Evolutionary conservation across 1,140 invertebrate genomes (phyloP), one percentile per base, ranked within the genome.

Genomic region (Listronotus oregonensis): DNA sequence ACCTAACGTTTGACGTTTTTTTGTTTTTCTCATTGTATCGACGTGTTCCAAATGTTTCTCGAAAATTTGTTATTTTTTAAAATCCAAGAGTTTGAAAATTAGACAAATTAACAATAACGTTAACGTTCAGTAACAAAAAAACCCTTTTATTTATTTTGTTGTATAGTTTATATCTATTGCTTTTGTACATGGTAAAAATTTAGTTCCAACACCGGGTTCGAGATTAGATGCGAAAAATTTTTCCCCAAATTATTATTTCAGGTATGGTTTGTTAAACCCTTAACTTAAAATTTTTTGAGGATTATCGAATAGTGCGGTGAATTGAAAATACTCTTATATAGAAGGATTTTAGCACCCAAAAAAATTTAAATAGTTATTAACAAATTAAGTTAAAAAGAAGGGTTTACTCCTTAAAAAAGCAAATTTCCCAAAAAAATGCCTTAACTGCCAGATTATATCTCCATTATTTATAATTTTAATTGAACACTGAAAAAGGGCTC

Each of bases 241-340:
- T n/a, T 70, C 68, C 68, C 67, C 65, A 70, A 70, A 70, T 67
- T 70, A 70, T 14, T 62, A 67, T 70, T 70, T 70, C 68, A 70
- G 68, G 68, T 59, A 43, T 46, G 62, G 61, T 55, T n/a, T 62
- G 47, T 64, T 58, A 52, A 64, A 64, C 17, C 52, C 63, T 65
- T 65, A 65, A 65, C 32, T 46, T 17, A 64, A 65, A 51, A 54
- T 7, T 18, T 17, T 27, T 21, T n/a, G 3, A 49, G 12, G 14
- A 12, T n/a, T 43, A 12, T 43, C 6, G 6, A 43, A 43, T 7
- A n/a, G 14, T 43, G 11, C 14, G 6, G 42, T 5, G 12, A 6
- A 12, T 43, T 43, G 6, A 43, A 18, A n/a, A n/a, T n/a, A n/a
- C n/a, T n/a, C n/a, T n/a, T n/a, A n/a, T n/a, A n/a, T n/a, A n/a